phyloP scores from a whole-genome alignment of 2,113 vertebrate species.

The Pongo abelii region DNA sequence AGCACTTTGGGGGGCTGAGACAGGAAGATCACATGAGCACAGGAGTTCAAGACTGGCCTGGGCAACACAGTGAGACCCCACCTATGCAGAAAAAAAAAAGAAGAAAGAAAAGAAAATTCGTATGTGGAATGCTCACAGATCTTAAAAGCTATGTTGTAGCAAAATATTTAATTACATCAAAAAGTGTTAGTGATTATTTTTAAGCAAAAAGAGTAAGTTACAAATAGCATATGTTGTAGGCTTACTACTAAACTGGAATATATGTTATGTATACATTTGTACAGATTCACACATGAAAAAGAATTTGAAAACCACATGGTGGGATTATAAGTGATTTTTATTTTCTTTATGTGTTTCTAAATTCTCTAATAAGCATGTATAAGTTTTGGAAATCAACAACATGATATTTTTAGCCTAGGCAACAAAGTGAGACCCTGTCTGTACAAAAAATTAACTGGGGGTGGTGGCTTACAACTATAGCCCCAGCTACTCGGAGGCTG shows the following conservation, averaged over 20 bases:
- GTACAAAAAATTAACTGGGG: background rate
- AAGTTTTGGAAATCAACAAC: background rate
- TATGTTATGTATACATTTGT: background rate
- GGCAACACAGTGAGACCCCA: too few relatives aligned
- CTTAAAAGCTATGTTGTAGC: background rate
- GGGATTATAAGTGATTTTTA: background rate
- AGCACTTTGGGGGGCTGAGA: too few relatives aligned
- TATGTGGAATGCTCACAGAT: background rate
- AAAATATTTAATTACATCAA: slow-evolving; percentile 7
- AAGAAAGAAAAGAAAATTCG: background rate
- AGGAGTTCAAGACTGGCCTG: too few relatives aligned
- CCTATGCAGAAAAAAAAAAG: too few relatives aligned
- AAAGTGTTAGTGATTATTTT: background rate
- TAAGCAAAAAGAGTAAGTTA: background rate
- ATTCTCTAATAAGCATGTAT: background rate
- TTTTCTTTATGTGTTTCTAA: slow-evolving; percentile 39
- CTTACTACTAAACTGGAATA: background rate
- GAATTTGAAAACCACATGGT: background rate
- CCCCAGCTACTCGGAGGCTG: background rate
- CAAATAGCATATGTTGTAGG: background rate
- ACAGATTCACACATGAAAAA: background rate
- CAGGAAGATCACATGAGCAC: too few relatives aligned
- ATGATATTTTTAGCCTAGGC: background rate
- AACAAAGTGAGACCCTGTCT: too few relatives aligned
- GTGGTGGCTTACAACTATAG: background rate